Conservation (phyloP, 2,888 invertebrate genomes). For the Frankliniella fusca region DNA sequence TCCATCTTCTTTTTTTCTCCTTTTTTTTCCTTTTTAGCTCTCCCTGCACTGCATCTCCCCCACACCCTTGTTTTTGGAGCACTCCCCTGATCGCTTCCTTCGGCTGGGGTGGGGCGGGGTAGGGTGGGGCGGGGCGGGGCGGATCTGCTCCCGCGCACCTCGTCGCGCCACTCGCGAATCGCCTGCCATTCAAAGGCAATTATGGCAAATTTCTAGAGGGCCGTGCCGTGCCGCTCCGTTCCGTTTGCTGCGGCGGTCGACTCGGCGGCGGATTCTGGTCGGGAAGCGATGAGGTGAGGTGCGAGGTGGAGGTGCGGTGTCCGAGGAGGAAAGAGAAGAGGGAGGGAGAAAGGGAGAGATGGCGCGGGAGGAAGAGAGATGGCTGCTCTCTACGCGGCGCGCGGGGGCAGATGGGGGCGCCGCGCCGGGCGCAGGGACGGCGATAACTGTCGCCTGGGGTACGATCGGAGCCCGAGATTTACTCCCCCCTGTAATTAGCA, state of each 20-base stretch:
- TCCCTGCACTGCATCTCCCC: neutral
- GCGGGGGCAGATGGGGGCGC: no score
- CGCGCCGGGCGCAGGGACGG: neutral
- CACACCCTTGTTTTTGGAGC: no score
- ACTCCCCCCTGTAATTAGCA: neutral
- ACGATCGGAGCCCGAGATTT: slow-evolving; percentile 15
- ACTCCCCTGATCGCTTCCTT: neutral
- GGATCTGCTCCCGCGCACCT: no score
- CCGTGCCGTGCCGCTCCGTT: neutral
- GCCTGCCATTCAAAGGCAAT: neutral
- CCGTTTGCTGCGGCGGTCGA: neutral
- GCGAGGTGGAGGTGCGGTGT: neutral
- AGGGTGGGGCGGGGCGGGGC: no score
- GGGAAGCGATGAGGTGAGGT: neutral
- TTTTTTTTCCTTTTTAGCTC: neutral
- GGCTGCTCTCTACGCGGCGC: neutral
- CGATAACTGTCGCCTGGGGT: neutral
- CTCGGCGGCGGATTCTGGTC: neutral
- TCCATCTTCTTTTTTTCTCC: neutral
- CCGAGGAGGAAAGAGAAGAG: neutral
- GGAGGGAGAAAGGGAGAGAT: neutral
- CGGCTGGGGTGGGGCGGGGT: neutral
- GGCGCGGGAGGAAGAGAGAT: neutral
- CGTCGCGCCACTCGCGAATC: neutral
- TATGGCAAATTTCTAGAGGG: neutral